Evolutionary conservation across 1,140 invertebrate species (phyloP), one percentile per base, ranked within the genome.

Genomic region (Vanessa atalanta): DNA sequence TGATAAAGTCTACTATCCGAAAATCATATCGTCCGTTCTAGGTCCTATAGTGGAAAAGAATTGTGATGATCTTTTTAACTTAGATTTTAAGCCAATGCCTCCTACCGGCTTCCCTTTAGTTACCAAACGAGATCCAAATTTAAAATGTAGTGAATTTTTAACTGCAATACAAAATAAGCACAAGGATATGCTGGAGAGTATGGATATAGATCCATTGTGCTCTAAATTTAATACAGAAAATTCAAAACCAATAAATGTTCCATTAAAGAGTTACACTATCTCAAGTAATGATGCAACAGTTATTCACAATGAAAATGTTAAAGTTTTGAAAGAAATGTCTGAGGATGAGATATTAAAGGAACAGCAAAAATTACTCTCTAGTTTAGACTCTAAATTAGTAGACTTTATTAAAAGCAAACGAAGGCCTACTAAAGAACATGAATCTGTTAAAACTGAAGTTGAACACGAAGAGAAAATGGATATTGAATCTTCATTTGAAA

Each of bases 271-370:
- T 83, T 91, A 86, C 61, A 92, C 95, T 55, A n/a, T 96, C 43
- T 85, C 88, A 55, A 94, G 94, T 26, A 69, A 84, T 15, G 94
- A 95, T 78, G 93, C 94, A 31, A 86, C 94, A 64, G 91, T 94
- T 74, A 97, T 98, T 79, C 96, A 98, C 80, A 84, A 94, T 75
- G 95, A 97, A 89, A 98, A 98, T 91, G 23, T 96, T 0, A 86
- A 95, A 81, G 90, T 94, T 71, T 81, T 98, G 2, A 92, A 91
- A 47, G 83, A 93, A 82, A 97, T 98, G 96, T 94, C 94, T 3
- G 85, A 95, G 73, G 93, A 95, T 72, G 96, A 98, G 83, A 98
- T 98, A 77, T 79, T 96, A 20, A 91, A 94, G 65, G 97, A 97
- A 90, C 94, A 95, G 82, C 86, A 95, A 74, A 95, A 96, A 83